phyloP scores from a whole-genome alignment of 2,113 vertebrate genomes.

The Podiceps cristatus region DNA sequence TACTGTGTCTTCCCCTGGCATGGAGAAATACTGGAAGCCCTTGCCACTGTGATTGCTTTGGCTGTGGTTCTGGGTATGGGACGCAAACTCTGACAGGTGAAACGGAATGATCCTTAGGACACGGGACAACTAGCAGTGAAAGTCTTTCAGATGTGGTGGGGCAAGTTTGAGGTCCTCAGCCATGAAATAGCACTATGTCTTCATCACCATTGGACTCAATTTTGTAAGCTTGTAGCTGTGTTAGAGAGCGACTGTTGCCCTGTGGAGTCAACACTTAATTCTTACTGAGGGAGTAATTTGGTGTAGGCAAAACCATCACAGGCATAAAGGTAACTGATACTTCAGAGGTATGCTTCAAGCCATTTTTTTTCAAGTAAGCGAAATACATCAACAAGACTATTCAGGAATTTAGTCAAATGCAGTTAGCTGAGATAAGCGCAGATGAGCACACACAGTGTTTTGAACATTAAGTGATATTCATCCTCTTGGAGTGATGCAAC shows the following conservation, averaged over 20 bases:
- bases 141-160: neutral
- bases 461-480: neutral
- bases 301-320: neutral
- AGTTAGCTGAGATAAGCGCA: neutral
- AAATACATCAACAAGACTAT: neutral
- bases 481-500: neutral
- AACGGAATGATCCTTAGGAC: neutral
- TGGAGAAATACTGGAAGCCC: neutral
- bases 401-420: neutral
- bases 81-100: neutral
- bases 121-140: neutral
- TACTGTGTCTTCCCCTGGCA: neutral
- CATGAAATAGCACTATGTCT: neutral
- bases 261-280: neutral
- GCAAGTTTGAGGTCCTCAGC: neutral
- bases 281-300: neutral
- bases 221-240: neutral
- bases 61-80: neutral
- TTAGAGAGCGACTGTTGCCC: neutral
- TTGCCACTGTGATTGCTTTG: neutral
- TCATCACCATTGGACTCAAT: neutral
- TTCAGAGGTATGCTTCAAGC: neutral
- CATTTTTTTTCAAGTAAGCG: neutral
- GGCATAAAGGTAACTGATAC: neutral
- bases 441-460: neutral